These are phyloP conservation scores for Xyrauchen texanus DNA, from an alignment of 2,113 vertebrate genomes.

Conservation along the genomic window DNA sequence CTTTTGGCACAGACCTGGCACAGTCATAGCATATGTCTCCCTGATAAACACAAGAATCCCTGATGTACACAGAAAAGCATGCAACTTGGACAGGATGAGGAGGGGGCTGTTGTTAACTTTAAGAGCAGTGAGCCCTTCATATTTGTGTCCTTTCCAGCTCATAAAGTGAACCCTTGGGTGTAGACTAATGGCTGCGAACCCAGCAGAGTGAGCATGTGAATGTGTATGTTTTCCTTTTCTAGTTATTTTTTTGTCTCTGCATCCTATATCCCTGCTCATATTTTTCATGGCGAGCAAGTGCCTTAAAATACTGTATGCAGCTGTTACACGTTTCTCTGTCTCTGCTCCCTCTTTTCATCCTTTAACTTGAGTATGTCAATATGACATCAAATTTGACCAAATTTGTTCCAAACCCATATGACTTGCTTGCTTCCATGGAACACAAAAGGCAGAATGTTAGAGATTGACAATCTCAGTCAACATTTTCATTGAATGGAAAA, in stretches of 20 bases:
- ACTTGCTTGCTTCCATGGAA: no score
- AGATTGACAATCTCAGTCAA: no score
- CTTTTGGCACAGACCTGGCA: conserved; percentile 13
- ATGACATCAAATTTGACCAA: no score
- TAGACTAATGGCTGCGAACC: conserved; percentile 47
- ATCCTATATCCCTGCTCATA: conserved; percentile 65
- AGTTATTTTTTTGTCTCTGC: conserved; percentile 60
- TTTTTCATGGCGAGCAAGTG: conserved; percentile 67
- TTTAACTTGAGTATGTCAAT: no score
- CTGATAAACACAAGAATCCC: conserved; percentile 9
- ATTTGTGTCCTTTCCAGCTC: conserved; percentile 64
- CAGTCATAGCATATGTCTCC: not conserved
- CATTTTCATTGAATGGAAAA: no score
- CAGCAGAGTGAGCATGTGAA: conserved; percentile 9
- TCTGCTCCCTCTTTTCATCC: not conserved
- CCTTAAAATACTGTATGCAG: conserved; percentile 60
- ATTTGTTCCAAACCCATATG: no score
- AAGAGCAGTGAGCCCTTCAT: conserved; percentile 57
- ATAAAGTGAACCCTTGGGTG: conserved; percentile 64
- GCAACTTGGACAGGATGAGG: conserved; percentile 20
- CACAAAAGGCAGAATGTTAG: no score
- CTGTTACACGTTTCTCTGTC: conserved; percentile 55
- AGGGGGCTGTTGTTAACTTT: conserved; percentile 53
- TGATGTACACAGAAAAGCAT: conserved; percentile 51
- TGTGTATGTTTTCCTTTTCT: conserved; percentile 39